phyloP scores from a whole-genome alignment of 2,113 vertebrate species.

The Corynorhinus townsendii region DNA sequence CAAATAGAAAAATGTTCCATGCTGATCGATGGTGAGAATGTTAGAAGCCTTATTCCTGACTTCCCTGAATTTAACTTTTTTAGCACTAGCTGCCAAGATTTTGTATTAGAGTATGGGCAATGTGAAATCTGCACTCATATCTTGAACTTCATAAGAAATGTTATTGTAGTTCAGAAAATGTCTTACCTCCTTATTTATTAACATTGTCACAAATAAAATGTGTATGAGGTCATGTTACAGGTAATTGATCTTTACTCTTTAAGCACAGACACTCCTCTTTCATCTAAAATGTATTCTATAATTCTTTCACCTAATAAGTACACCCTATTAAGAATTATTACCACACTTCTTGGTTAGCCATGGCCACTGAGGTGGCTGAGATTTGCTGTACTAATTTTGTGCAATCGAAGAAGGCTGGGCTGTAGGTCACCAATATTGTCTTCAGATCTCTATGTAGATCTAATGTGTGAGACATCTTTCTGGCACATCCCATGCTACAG shows the following conservation, averaged over 20 bases:
- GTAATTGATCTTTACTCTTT: background rate
- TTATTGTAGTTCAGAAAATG: background rate
- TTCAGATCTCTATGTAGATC: background rate
- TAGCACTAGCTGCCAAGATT: background rate
- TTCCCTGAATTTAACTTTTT: background rate
- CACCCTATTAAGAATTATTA: background rate
- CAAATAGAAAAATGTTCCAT: background rate
- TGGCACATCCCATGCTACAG: background rate
- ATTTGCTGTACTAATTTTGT: background rate
- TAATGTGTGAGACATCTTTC: background rate
- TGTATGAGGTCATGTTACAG: background rate
- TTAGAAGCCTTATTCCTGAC: background rate
- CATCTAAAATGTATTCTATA: background rate
- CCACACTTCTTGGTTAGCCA: background rate
- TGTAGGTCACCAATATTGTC: background rate
- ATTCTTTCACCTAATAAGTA: background rate
- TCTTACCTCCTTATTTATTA: background rate
- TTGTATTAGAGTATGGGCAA: background rate
- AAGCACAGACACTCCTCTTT: background rate
- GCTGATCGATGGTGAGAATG: background rate
- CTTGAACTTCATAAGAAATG: background rate
- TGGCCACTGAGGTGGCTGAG: background rate
- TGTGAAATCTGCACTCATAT: background rate
- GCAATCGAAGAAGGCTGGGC: accelerated
- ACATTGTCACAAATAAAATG: background rate